A percentile compares a stretch with the other conserved stretches of the same genome.
These are phyloP conservation scores for Halocynthia aurantium DNA, from an alignment of 23 tunicate genomes.

Conservation along the genomic window DNA sequence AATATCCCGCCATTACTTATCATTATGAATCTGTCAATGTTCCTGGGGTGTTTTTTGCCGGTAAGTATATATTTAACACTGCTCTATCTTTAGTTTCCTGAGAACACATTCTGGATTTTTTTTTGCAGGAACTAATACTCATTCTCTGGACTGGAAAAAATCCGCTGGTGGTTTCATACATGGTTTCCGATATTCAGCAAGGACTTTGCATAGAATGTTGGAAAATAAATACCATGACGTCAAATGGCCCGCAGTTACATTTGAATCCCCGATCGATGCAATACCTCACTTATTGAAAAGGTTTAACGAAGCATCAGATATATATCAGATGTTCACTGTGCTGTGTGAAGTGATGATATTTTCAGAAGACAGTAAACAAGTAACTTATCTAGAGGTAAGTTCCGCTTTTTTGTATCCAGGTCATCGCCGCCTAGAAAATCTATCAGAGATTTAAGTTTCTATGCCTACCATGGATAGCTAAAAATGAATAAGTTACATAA, in stretches of 20 bases:
- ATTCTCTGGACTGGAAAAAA: conserved; percentile 58
- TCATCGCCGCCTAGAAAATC: too few relatives aligned
- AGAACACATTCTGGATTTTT: background rate
- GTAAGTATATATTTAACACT: conserved; percentile 16
- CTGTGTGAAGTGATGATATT: conserved; percentile 73
- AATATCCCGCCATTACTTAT: conserved; percentile 43
- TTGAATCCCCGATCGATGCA: conserved; percentile 49
- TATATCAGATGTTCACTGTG: conserved; percentile 82
- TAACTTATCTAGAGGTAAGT: conserved; percentile 49
- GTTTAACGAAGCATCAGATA: conserved; percentile 83
- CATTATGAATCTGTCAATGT: conserved; percentile 33
- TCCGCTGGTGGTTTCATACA: conserved; percentile 94
- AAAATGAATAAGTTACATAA: too few relatives aligned
- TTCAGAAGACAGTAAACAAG: conserved; percentile 46
- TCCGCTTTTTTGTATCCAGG: too few relatives aligned
- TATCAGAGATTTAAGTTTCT: too few relatives aligned
- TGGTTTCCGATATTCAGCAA: conserved; percentile 71
- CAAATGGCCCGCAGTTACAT: conserved; percentile 62
- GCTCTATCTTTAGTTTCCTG: conserved; percentile 2
- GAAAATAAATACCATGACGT: conserved; percentile 65
- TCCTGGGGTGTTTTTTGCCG: conserved; percentile 53
- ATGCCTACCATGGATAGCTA: too few relatives aligned
- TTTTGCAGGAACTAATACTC: conserved; percentile 72
- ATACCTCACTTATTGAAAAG: conserved; percentile 67
- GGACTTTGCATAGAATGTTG: conserved; percentile 60